Evolutionary conservation across 2,113 vertebrate species (phyloP), one percentile per base, ranked within the genome.

Genomic region (Capreolus pygargus): DNA sequence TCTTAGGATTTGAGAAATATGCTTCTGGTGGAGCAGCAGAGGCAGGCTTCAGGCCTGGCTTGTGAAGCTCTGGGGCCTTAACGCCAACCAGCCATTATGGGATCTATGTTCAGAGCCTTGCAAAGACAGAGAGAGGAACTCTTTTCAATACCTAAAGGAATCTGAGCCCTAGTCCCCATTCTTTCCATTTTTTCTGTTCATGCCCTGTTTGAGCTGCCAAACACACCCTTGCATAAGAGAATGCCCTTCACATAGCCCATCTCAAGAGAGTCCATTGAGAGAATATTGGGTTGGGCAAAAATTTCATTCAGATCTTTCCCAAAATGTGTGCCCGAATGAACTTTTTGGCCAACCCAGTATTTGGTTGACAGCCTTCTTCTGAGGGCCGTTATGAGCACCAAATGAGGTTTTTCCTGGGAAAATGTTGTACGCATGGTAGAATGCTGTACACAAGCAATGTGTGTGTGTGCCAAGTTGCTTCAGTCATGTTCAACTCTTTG

Each of bases 11-110:
- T 43, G 82, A 82, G 87, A 28, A 45, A 28, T 3, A 14, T 0
- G 14, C 7, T 45, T 13, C 4, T 3, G 12, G 19, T 2, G 16
- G 3, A 25, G 6, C 5, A 1, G 6, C 7, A 30, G 21, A 60
- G 6, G 36, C 47, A 50, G 60, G 19, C 6, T 50, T n/a, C 2
- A 10, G 43, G 52, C 21, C 39, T 11, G 3, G 16, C 27, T 0
- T 3, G 7, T 12, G 36, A 12, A 45, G 47, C 47, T 76, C 61
- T 52, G 11, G 64, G 61, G 5, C 60, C 39, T 15, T 15, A 39
- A n/a, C n/a, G 28, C 76, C 47, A 45, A 4, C 1, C 28, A n/a
- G n/a, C 28, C 83, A 8, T 9, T 1, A 1, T 6, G 33, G 39
- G 33, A 25, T 36, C 57, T 61, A 21, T 33, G 12, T 25, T 45